These are phyloP conservation scores for Pandemis heparana DNA, from an alignment of 2,888 invertebrate species.

Conservation along the genomic window DNA sequence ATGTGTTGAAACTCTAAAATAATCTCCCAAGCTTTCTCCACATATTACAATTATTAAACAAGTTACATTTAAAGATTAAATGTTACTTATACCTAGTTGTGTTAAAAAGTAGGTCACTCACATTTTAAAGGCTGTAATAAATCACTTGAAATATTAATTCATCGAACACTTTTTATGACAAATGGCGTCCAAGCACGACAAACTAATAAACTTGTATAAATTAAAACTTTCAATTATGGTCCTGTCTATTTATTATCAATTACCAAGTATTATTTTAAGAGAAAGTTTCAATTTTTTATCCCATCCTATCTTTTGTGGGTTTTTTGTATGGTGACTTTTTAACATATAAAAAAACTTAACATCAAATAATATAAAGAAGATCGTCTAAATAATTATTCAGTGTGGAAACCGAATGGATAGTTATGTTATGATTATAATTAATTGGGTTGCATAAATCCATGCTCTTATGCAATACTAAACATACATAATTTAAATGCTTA, in stretches of 20 bases:
- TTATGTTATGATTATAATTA: not conserved
- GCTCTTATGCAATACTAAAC: not conserved
- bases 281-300: slow-evolving; percentile 23
- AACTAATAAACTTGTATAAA: slow-evolving; percentile 39
- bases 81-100: not conserved
- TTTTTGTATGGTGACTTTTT: too few relatives aligned
- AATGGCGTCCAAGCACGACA: slow-evolving; percentile 35
- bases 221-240: slow-evolving; percentile 42
- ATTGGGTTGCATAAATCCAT: slow-evolving; percentile 7
- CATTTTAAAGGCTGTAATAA: slow-evolving; percentile 20
- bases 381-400: not conserved
- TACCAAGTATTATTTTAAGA: slow-evolving; percentile 1
- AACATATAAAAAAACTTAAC: too few relatives aligned
- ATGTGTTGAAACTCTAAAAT: too few relatives aligned
- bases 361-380: not conserved
- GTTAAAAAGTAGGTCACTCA: slow-evolving; percentile 17
- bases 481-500: slow-evolving; percentile 1
- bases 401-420: not conserved
- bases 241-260: slow-evolving; percentile 25
- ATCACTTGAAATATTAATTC: slow-evolving; percentile 25
- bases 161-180: slow-evolving; percentile 29
- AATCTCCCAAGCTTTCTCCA: too few relatives aligned
- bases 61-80: too few relatives aligned
- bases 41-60: too few relatives aligned
- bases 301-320: too few relatives aligned